Percentiles rank a stretch among this genome's conserved stretches.
phyloP scores from a whole-genome alignment of 2,888 invertebrate species.

The Apamea crenata region DNA sequence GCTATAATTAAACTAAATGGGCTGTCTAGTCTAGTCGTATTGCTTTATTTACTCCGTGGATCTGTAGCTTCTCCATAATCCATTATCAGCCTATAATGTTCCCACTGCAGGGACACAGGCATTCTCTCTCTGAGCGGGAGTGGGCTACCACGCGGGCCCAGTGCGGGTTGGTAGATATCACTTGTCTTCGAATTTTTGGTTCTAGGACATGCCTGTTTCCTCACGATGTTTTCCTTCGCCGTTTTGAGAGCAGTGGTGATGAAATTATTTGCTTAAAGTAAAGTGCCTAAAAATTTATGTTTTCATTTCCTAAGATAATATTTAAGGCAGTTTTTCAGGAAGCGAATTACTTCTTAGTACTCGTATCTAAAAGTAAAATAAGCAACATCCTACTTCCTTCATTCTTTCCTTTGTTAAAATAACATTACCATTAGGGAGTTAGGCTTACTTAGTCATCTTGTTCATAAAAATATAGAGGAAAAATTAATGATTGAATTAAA shows the following conservation, averaged over 20 bases:
- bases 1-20: constrained; percentile 17
- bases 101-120: no score
- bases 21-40: not conserved
- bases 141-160: no score
- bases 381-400: not conserved
- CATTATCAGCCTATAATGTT: no score
- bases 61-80: no score
- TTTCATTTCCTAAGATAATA: not conserved
- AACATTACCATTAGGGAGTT: not conserved
- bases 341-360: not conserved
- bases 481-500: not conserved
- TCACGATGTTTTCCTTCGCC: no score
- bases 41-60: constrained; percentile 1
- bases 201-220: no score
- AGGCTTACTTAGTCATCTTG: not conserved
- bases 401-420: not conserved
- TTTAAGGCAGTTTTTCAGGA: not conserved
- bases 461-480: not conserved
- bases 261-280: no score
- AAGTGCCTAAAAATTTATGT: no score
- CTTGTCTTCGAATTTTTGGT: no score
- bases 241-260: no score
- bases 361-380: not conserved
- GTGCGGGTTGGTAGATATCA: no score
- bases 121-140: no score